These are phyloP conservation scores for Diaphora mendica DNA, from an alignment of 2,888 invertebrate genomes.

Conservation along the genomic window DNA sequence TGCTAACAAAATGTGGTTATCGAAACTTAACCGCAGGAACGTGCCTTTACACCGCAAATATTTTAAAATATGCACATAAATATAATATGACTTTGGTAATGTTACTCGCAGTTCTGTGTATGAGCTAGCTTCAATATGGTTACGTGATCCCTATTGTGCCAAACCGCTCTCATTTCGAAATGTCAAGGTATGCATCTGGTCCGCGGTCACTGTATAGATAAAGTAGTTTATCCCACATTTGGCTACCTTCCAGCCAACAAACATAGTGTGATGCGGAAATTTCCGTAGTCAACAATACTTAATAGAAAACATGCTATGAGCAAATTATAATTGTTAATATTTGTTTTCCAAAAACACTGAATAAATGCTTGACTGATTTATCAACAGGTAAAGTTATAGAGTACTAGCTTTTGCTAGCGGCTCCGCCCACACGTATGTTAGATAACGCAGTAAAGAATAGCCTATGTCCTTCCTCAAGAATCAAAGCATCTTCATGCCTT, in stretches of 20 bases:
- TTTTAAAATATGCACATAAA: neutral
- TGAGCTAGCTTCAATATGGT: constrained; percentile 7
- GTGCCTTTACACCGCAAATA: neutral
- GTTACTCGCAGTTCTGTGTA: neutral
- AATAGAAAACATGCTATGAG: neutral
- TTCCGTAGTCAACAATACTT: constrained; percentile 18
- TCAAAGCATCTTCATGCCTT: no score
- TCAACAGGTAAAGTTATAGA: neutral
- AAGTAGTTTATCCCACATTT: constrained; percentile 40
- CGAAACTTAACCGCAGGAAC: neutral
- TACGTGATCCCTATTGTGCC: constrained; percentile 17
- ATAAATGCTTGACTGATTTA: neutral
- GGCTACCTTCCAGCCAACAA: constrained; percentile 46
- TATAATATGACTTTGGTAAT: neutral
- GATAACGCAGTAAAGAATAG: no score
- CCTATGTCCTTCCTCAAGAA: no score
- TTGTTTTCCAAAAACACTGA: neutral
- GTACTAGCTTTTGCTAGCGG: no score
- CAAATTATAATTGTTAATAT: constrained; percentile 6
- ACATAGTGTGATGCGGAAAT: constrained; percentile 33
- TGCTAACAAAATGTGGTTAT: neutral
- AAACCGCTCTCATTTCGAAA: constrained; percentile 29
- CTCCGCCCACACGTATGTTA: no score
- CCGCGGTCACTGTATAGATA: constrained; percentile 36
- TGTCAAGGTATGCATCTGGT: constrained; percentile 48